These are phyloP conservation scores for Globodera rostochiensis DNA, from an alignment of 1,140 invertebrate genomes.

Conservation along the genomic window DNA sequence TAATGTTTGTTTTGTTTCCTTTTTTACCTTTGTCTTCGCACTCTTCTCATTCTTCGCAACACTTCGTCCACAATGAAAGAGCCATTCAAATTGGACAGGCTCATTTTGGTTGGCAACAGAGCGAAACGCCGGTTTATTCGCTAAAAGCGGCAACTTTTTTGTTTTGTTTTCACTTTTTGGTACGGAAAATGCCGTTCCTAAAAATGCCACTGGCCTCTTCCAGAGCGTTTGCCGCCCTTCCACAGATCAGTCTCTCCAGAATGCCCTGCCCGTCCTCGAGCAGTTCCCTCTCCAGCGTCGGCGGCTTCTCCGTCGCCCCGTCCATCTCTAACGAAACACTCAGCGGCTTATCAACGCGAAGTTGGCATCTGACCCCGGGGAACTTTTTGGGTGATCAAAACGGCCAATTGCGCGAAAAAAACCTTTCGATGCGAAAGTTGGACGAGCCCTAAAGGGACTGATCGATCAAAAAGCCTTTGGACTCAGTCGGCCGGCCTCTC, in stretches of 20 bases:
- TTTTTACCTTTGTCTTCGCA: conserved; percentile 25
- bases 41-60: conserved; percentile 26
- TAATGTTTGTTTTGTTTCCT: not conserved
- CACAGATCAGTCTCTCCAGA: conserved; percentile 44
- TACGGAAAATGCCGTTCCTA: not conserved
- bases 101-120: conserved; percentile 48
- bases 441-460: conserved; percentile 10
- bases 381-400: not conserved
- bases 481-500: not conserved
- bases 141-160: not conserved
- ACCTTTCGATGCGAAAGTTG: conserved; percentile 23
- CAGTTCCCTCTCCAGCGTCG: not conserved
- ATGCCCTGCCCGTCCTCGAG: conserved; percentile 1
- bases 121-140: conserved; percentile 53
- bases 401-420: conserved; percentile 6
- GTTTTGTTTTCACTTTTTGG: not conserved
- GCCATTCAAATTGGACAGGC: conserved; percentile 44
- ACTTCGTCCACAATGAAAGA: conserved; percentile 48
- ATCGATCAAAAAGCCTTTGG: not conserved
- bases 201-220: conserved; percentile 38
- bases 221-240: conserved; percentile 42
- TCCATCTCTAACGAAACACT: conserved; percentile 1
- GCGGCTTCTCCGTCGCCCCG: not conserved
- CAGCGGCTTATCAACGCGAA: conserved; percentile 6
- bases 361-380: conserved; percentile 2